A percentile compares a stretch with the other conserved stretches of the same genome.
These are phyloP conservation scores for Euthynnus affinis DNA, from an alignment of 2,797 vertebrate species.

Conservation along the genomic window DNA sequence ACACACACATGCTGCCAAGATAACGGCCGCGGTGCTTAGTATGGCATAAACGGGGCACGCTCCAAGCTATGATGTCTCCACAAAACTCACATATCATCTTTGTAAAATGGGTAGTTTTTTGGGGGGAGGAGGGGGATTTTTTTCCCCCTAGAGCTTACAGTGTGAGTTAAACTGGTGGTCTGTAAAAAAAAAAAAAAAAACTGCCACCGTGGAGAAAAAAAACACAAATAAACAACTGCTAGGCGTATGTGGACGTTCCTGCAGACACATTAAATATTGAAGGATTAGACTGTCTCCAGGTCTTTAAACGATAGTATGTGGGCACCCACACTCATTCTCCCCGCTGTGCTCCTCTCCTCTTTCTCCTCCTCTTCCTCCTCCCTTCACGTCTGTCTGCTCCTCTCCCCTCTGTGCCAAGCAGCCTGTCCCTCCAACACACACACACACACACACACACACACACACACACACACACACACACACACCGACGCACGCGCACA, in stretches of 20 bases:
- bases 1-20: constrained; percentile 69
- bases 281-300: constrained; percentile 67
- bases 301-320: constrained; percentile 74
- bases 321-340: constrained; percentile 66
- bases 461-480: constrained; percentile 26
- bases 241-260: constrained; percentile 43
- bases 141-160: constrained; percentile 23
- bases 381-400: constrained; percentile 78
- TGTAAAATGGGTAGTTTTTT: constrained; percentile 38
- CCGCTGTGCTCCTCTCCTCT: constrained; percentile 57
- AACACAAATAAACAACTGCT: constrained; percentile 45
- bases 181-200: constrained; percentile 47
- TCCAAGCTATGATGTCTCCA: constrained; percentile 51
- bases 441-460: constrained; percentile 28
- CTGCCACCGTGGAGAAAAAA: constrained; percentile 21
- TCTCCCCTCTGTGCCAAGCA: constrained; percentile 79
- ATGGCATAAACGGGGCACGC: constrained; percentile 58
- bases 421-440: constrained; percentile 77
- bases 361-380: constrained; percentile 50
- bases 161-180: constrained; percentile 42
- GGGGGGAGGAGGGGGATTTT: background rate
- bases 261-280: constrained; percentile 73
- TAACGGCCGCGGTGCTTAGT: constrained; percentile 61
- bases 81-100: constrained; percentile 60
- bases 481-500: constrained; percentile 44